A percentile compares a stretch with the other conserved stretches of the same genome.
These are phyloP conservation scores for Nannospalax galili DNA, from an alignment of 2,113 vertebrate genomes.

Conservation along the genomic window DNA sequence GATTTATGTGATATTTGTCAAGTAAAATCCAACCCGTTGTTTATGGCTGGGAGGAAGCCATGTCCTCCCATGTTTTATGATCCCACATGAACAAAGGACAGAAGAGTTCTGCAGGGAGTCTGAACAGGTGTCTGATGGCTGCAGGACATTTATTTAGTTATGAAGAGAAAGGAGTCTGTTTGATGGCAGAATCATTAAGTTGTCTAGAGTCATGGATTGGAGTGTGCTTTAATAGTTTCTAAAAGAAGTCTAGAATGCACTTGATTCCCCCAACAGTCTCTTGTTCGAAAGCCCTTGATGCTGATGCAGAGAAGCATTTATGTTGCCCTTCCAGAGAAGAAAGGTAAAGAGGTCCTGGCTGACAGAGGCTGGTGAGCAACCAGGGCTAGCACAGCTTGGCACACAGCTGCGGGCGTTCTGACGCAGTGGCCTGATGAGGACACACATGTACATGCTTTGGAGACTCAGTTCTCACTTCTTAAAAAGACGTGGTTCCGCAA, in stretches of 20 bases:
- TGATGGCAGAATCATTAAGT: conserved; percentile 47
- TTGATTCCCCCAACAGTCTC: not conserved
- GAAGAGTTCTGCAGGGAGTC: conserved; percentile 8
- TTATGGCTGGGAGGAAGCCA: conserved; percentile 45
- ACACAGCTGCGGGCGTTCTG: not conserved
- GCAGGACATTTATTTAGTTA: conserved; percentile 43
- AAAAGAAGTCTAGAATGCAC: not conserved
- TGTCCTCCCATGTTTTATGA: conserved; percentile 56
- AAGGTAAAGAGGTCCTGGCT: not conserved
- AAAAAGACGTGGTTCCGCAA: not conserved
- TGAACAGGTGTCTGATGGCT: conserved; percentile 47
- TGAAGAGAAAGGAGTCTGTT: not conserved
- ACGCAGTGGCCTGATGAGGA: not conserved
- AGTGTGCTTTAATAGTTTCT: not conserved
- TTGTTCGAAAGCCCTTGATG: conserved; percentile 1
- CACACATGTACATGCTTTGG: not conserved
- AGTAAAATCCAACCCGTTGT: conserved; percentile 63
- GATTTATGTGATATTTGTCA: conserved; percentile 61
- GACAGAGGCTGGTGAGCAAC: not conserved
- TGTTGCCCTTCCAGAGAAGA: not conserved
- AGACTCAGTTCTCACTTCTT: not conserved
- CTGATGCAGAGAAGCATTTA: not conserved
- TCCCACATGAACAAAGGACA: conserved; percentile 61
- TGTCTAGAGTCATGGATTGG: not conserved
- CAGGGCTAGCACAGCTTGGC: not conserved